Evolutionary conservation across 2,797 vertebrate genomes (phyloP).

Genomic region (Pseudochromis fuscus): DNA sequence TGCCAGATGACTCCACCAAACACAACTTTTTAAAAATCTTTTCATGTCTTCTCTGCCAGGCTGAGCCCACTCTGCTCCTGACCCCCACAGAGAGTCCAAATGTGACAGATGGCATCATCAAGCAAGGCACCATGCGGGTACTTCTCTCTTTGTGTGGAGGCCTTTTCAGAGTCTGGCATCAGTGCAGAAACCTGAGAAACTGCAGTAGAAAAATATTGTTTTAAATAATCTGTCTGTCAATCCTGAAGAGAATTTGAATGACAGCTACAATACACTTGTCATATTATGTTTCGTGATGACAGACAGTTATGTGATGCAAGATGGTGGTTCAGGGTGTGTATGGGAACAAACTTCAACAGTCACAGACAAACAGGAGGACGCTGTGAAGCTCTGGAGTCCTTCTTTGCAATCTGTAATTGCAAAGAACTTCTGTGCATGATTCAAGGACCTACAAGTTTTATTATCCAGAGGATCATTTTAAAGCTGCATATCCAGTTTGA

Average conservation of each 20-base stretch:
- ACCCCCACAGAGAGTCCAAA: neutral
- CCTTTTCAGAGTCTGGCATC: neutral
- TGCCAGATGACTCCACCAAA: neutral
- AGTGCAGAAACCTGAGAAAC: neutral
- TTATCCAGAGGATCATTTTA: neutral
- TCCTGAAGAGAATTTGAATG: neutral
- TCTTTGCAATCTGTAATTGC: too few relatives aligned
- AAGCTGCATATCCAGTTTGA: neutral
- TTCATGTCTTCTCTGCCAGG: constrained; percentile 23
- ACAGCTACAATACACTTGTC: constrained; percentile 2
- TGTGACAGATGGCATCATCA: constrained; percentile 13
- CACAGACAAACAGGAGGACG: too few relatives aligned
- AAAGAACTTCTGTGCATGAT: neutral
- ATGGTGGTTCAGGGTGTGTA: neutral
- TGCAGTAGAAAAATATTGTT: neutral
- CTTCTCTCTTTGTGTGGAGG: neutral
- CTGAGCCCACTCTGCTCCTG: constrained; percentile 4
- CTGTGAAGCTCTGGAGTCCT: too few relatives aligned
- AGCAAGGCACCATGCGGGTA: constrained; percentile 43
- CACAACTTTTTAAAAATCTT: neutral
- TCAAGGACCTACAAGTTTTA: too few relatives aligned
- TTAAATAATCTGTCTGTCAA: neutral
- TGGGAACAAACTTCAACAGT: neutral
- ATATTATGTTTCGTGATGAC: neutral
- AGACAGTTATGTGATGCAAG: neutral